A percentile compares a stretch with the other conserved stretches of the same genome.
These are phyloP conservation scores for Apostichopus californicus DNA, from an alignment of 35 echinoderm and acorn worm genomes.

Conservation along the genomic window DNA sequence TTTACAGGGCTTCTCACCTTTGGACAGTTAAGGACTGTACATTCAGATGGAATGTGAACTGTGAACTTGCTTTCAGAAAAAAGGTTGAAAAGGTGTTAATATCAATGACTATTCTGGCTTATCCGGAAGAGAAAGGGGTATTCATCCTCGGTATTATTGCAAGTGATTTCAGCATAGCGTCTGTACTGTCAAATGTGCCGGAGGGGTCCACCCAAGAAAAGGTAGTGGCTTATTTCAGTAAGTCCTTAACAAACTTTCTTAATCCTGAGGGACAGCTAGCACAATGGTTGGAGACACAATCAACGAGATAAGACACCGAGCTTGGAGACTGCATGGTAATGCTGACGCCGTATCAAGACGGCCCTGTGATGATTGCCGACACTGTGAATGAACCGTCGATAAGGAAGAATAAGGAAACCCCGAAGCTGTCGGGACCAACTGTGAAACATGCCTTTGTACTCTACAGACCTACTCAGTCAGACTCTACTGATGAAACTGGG, in stretches of 20 bases:
- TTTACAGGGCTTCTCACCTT: slow-evolving; percentile 30
- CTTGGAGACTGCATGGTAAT: slow-evolving; percentile 61
- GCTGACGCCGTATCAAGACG: slow-evolving; percentile 63
- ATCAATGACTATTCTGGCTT: slow-evolving; percentile 61
- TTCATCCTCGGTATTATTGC: slow-evolving; percentile 78
- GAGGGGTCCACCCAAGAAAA: neutral
- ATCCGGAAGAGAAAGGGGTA: slow-evolving; percentile 23
- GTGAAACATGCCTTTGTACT: neutral
- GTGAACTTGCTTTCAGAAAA: neutral
- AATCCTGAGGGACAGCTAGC: slow-evolving; percentile 60
- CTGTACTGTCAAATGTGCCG: neutral
- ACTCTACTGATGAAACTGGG: neutral
- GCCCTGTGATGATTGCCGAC: neutral
- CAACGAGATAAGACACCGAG: slow-evolving; percentile 52
- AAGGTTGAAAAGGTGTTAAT: slow-evolving; percentile 32
- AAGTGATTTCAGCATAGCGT: neutral
- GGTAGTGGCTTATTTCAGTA: neutral
- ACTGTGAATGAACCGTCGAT: neutral
- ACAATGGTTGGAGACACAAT: slow-evolving; percentile 52
- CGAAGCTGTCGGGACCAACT: neutral
- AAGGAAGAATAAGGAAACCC: neutral
- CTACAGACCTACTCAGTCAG: neutral
- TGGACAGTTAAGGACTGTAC: neutral
- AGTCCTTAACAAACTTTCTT: no score
- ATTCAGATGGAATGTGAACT: neutral